These are phyloP conservation scores for Coptotermes formosanus DNA, from an alignment of 1,140 invertebrate genomes.

Conservation along the genomic window DNA sequence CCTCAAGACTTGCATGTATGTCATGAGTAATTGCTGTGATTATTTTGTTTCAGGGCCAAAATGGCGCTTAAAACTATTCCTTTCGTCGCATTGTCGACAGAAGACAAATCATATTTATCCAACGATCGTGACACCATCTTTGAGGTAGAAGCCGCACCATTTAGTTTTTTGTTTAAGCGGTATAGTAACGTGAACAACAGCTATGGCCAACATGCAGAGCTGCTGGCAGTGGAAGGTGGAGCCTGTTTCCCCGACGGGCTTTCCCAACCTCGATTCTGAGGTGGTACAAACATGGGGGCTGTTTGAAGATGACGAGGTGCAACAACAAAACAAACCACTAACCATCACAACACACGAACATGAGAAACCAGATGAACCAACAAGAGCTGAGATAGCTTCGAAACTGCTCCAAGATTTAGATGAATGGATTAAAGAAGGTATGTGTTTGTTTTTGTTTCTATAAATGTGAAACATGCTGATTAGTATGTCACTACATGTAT, in stretches of 20 bases:
- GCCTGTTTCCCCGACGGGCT: conserved; percentile 10
- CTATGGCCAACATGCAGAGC: not conserved
- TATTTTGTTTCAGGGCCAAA: conserved; percentile 22
- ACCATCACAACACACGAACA: not conserved
- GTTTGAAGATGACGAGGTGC: conserved; percentile 26
- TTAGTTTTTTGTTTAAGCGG: not conserved
- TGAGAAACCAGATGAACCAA: conserved; percentile 32
- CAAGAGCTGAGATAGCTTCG: conserved; percentile 46
- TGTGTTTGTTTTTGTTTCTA: not conserved
- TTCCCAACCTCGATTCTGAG: not conserved
- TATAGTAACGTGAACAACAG: not conserved
- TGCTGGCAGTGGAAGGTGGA: conserved; percentile 26
- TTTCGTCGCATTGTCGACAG: conserved; percentile 28
- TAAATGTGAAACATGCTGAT: not conserved
- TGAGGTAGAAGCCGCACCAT: not conserved
- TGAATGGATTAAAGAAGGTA: conserved; percentile 51
- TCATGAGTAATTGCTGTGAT: not conserved
- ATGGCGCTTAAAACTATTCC: conserved; percentile 22
- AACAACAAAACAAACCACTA: not conserved
- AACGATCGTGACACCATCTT: conserved; percentile 16
- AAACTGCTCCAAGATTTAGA: conserved; percentile 48
- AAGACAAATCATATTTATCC: not conserved
- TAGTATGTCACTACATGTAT: too few relatives aligned
- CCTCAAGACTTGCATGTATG: too few relatives aligned
- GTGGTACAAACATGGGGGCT: not conserved